phyloP scores from a whole-genome alignment of 2,888 invertebrate species.

The Tinea semifulvella region DNA sequence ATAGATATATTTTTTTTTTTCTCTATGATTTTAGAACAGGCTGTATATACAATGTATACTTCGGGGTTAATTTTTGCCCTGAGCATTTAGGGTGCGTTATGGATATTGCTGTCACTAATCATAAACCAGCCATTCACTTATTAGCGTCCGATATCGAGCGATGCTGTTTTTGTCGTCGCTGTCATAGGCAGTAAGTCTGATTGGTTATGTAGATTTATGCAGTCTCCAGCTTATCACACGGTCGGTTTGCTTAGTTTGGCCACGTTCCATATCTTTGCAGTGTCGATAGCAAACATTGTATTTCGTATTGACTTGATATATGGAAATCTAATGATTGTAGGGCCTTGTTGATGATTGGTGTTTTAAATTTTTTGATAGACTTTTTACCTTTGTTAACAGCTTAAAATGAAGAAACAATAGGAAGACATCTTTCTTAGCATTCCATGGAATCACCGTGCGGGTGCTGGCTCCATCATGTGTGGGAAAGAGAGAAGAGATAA shows the following conservation, averaged over 20 bases:
- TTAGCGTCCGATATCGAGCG: slow-evolving; percentile 12
- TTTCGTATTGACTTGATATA: slow-evolving; percentile 29
- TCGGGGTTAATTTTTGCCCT: slow-evolving; percentile 36
- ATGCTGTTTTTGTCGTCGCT: slow-evolving; percentile 35
- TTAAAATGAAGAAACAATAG: too few species aligned
- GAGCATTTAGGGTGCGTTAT: slow-evolving; percentile 25
- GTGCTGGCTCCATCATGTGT: too few species aligned
- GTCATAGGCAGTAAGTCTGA: slow-evolving; percentile 31
- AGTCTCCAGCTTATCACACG: slow-evolving; percentile 50
- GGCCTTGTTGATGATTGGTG: too few species aligned
- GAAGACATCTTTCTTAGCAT: too few species aligned
- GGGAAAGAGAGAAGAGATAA: too few species aligned
- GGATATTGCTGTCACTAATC: slow-evolving; percentile 21
- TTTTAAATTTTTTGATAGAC: too few species aligned
- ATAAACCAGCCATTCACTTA: slow-evolving; percentile 16
- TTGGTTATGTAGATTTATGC: slow-evolving; percentile 52
- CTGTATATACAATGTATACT: slow-evolving; percentile 20
- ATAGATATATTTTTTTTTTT: too few species aligned
- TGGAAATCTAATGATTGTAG: too few species aligned
- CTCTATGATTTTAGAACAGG: too few species aligned
- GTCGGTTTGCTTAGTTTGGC: slow-evolving; percentile 44
- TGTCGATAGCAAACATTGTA: slow-evolving; percentile 32
- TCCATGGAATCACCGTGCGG: too few species aligned
- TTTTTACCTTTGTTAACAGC: too few species aligned
- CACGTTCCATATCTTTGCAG: slow-evolving; percentile 42